phyloP scores from a whole-genome alignment of 2,888 invertebrate species.

The Melieria crassipennis region DNA sequence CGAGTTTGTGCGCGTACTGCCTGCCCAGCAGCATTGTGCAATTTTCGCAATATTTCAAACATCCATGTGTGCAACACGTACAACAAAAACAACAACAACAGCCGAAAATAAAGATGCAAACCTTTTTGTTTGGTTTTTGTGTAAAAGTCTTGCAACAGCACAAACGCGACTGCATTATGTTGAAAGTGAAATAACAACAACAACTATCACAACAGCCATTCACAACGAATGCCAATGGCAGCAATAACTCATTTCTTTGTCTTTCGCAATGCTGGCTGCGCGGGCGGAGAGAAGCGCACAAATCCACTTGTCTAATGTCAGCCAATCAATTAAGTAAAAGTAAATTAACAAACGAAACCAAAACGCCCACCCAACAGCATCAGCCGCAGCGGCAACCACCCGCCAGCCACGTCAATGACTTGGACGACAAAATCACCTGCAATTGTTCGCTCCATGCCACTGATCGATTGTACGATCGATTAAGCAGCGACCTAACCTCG shows the following conservation, averaged over 20 bases:
- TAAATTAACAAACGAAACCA: slow-evolving; percentile 25
- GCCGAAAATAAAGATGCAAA: too few species aligned
- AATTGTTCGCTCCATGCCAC: not conserved
- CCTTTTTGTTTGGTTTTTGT: too few species aligned
- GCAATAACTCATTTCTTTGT: slow-evolving; percentile 37
- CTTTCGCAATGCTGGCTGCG: not conserved
- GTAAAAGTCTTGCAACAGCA: too few species aligned
- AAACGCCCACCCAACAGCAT: slow-evolving; percentile 26
- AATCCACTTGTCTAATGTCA: slow-evolving; percentile 32
- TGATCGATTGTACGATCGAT: slow-evolving; percentile 7
- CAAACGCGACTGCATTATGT: too few species aligned
- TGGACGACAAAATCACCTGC: too few species aligned
- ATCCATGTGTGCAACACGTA: too few species aligned
- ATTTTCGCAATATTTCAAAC: too few species aligned
- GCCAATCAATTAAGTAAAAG: slow-evolving; percentile 41
- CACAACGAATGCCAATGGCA: slow-evolving; percentile 1
- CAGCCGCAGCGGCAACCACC: slow-evolving; percentile 32
- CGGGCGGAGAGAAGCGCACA: slow-evolving; percentile 24
- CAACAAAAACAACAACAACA: too few species aligned
- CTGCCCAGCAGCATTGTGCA: too few species aligned
- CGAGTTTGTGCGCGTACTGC: too few species aligned
- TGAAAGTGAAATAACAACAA: not conserved
- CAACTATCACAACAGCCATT: not conserved
- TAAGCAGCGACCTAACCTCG: not conserved
- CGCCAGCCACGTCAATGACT: slow-evolving; percentile 2